phyloP scores from a whole-genome alignment of 37 sponge, comb jelly and placozoan genomes.

The Chondrilla cf. caribensis region DNA sequence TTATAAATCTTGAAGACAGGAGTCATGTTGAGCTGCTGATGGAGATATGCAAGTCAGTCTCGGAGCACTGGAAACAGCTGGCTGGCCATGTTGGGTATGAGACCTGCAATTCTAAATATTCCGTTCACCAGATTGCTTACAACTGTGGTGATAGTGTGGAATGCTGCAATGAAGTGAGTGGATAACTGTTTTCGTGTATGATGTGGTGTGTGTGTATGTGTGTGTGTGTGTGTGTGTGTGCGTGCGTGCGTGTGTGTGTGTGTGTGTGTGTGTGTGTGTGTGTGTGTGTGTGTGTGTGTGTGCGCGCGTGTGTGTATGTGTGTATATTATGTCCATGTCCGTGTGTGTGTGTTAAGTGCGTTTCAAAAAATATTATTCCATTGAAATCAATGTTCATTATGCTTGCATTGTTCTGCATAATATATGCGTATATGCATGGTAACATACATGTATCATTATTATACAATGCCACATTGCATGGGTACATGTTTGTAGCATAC shows the following conservation, averaged over 20 bases:
- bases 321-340: no score
- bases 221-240: neutral
- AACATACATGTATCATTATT: no score
- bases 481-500: no score
- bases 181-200: neutral
- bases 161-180: neutral
- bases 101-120: neutral
- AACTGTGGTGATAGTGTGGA: neutral
- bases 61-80: neutral
- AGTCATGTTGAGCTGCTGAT: no score
- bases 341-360: no score
- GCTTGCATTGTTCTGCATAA: no score
- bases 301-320: neutral
- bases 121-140: neutral
- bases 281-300: slow-evolving; percentile 12
- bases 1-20: no score
- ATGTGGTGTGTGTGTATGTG: neutral
- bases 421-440: no score
- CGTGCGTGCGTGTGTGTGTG: slow-evolving; percentile 15
- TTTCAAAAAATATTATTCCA: no score
- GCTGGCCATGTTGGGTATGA: neutral
- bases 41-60: no score
- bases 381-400: no score
- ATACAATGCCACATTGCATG: no score
- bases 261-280: slow-evolving; percentile 18